These are phyloP conservation scores for Pelobates cultripes DNA, from an alignment of 2,797 vertebrate species.

Conservation along the genomic window DNA sequence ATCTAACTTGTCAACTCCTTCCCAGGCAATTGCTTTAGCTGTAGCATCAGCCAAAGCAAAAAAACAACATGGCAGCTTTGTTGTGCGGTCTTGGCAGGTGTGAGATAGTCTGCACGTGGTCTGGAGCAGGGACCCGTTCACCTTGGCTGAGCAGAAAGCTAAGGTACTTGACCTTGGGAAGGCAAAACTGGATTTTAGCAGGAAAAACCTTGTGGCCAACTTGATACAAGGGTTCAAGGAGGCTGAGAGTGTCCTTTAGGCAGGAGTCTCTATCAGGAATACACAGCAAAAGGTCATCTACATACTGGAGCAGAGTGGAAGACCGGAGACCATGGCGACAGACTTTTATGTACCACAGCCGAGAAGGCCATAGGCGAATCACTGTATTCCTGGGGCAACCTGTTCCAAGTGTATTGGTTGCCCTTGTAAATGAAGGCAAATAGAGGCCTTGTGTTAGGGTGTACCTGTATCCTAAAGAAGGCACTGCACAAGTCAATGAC, in stretches of 20 bases:
- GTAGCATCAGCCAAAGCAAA: too few species aligned
- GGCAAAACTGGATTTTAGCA: neutral
- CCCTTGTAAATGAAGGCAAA: conserved; percentile 7
- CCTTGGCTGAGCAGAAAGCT: too few species aligned
- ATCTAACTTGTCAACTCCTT: too few species aligned
- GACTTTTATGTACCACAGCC: neutral
- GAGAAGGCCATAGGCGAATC: neutral
- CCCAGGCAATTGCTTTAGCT: too few species aligned
- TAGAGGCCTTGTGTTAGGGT: neutral
- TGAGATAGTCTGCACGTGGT: too few species aligned
- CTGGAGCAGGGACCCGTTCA: too few species aligned
- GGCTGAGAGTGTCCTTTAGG: neutral
- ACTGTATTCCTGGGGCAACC: neutral
- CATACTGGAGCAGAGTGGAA: neutral
- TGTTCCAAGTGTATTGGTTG: neutral
- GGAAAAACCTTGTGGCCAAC: neutral
- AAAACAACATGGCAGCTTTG: too few species aligned
- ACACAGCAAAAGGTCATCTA: neutral
- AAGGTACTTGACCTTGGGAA: too few species aligned
- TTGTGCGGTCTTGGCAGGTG: too few species aligned
- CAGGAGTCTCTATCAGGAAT: neutral
- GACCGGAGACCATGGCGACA: neutral
- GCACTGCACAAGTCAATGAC: neutral
- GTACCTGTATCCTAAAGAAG: neutral
- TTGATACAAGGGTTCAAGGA: too few species aligned